Evolutionary conservation across 2,797 vertebrate species (phyloP).

Genomic region (Antennarius maculatus): DNA sequence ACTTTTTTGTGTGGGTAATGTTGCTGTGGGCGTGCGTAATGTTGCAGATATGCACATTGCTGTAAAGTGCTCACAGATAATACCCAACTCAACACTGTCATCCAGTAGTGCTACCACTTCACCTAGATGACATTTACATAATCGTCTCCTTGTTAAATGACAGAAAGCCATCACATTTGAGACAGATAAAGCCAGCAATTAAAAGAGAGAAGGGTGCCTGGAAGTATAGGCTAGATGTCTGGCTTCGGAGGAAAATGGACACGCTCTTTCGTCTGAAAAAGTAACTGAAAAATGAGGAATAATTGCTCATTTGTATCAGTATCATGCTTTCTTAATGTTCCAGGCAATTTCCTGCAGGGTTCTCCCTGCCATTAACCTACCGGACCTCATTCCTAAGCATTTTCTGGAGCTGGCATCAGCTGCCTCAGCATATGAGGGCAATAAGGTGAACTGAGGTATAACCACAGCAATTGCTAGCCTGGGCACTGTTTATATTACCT

Average conservation of each 20-base stretch:
- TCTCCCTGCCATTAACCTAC: too few relatives aligned
- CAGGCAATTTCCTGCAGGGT: neutral
- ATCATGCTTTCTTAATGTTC: neutral
- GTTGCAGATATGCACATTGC: conserved; percentile 3
- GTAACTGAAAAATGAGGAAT: neutral
- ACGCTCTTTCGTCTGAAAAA: neutral
- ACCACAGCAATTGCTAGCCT: neutral
- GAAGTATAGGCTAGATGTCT: neutral
- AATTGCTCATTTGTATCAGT: neutral
- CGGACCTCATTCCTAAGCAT: neutral
- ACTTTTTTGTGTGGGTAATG: neutral
- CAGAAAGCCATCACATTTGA: neutral
- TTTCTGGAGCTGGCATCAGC: neutral
- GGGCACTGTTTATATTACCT: neutral
- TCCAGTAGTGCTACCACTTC: neutral
- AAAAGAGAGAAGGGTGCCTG: neutral
- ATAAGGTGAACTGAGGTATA: neutral
- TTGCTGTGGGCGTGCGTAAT: conserved; percentile 11
- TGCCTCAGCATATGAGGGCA: neutral
- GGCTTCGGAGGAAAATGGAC: too few relatives aligned
- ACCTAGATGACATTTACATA: neutral
- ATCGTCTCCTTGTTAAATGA: neutral
- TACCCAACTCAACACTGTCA: neutral
- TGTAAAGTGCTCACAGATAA: neutral
- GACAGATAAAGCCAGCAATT: neutral